These are phyloP conservation scores for Drosophila pachea DNA, from an alignment of 1,140 invertebrate species.

Conservation along the genomic window DNA sequence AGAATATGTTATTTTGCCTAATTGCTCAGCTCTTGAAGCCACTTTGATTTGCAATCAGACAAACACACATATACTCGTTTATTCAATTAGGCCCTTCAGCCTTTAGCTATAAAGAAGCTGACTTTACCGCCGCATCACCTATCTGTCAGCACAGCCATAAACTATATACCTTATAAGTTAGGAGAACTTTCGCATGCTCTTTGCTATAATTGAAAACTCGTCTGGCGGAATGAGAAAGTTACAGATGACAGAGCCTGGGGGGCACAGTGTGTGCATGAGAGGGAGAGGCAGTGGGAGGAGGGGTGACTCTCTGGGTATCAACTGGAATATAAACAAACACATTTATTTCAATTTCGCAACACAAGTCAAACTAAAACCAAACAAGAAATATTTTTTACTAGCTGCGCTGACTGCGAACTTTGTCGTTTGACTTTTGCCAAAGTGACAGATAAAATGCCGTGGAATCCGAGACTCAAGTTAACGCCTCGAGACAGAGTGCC, in stretches of 20 bases:
- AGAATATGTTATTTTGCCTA: no score
- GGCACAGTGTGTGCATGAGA: not conserved
- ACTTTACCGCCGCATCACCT: no score
- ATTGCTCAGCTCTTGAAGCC: no score
- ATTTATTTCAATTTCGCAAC: conserved; percentile 58
- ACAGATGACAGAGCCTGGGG: conserved; percentile 10
- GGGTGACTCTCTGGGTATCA: conserved; percentile 20
- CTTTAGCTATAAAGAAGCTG: no score
- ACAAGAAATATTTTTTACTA: conserved; percentile 52
- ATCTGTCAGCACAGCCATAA: not conserved
- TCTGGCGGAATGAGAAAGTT: conserved; percentile 6
- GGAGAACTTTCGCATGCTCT: not conserved
- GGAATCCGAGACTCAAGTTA: conserved; percentile 40
- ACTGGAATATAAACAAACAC: conserved; percentile 31
- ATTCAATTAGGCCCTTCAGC: no score
- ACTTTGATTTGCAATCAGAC: no score
- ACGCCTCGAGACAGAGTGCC: conserved; percentile 22
- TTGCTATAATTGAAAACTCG: conserved; percentile 3
- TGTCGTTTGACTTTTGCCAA: conserved; percentile 27
- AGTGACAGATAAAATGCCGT: conserved; percentile 48
- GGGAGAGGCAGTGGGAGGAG: not conserved
- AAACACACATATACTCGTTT: no score
- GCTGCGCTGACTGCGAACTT: conserved; percentile 37
- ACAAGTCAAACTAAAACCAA: conserved; percentile 63
- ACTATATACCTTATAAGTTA: not conserved